A percentile compares a stretch with the other conserved stretches of the same genome.
phyloP scores from a whole-genome alignment of 1,140 invertebrate species.

The Bombus waltoni region DNA sequence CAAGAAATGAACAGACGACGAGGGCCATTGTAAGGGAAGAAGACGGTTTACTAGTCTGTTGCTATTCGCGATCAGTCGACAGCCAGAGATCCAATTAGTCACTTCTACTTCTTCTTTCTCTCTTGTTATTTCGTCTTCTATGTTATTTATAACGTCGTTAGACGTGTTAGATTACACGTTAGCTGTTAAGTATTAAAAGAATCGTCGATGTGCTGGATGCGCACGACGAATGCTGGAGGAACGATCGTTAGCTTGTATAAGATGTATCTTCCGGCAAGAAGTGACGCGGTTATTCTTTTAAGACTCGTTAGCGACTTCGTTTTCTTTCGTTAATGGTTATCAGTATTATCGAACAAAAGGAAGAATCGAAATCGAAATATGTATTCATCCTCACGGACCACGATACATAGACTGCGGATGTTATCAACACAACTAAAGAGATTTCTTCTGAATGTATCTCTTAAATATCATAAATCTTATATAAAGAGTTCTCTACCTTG shows the following conservation, averaged over 20 bases:
- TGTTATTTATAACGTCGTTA: constrained; percentile 62
- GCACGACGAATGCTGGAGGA: constrained; percentile 10
- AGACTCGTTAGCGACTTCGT: neutral
- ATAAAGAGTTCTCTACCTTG: no score
- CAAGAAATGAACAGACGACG: constrained; percentile 13
- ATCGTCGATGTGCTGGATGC: constrained; percentile 31
- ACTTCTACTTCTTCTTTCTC: constrained; percentile 60
- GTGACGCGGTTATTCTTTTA: neutral
- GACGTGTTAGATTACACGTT: constrained; percentile 41
- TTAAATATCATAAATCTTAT: no score
- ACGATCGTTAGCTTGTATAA: constrained; percentile 13
- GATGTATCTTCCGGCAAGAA: constrained; percentile 44
- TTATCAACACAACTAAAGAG: neutral
- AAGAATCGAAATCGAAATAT: constrained; percentile 25
- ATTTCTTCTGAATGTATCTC: neutral
- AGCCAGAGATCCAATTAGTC: constrained; percentile 48
- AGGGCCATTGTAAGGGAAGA: neutral
- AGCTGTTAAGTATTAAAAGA: constrained; percentile 59
- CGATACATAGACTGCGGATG: neutral
- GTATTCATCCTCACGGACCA: neutral
- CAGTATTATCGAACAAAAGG: constrained; percentile 68
- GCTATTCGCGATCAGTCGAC: constrained; percentile 10
- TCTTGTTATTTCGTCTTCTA: constrained; percentile 57
- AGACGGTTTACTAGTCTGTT: neutral
- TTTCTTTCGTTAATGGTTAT: constrained; percentile 22